phyloP scores from a whole-genome alignment of 2,888 invertebrate species.

The Blera fallax region DNA sequence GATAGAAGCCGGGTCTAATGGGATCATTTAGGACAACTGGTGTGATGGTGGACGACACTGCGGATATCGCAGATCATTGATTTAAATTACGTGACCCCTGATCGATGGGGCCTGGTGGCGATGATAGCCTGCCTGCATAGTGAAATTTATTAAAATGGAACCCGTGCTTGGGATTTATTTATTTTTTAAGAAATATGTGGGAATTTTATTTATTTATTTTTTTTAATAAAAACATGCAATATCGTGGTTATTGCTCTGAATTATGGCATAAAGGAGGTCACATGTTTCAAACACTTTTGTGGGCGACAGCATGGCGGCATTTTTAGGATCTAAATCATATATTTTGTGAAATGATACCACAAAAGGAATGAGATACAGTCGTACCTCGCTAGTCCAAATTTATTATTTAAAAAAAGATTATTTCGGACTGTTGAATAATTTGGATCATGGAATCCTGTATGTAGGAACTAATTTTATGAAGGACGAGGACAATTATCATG shows the following conservation, averaged over 20 bases:
- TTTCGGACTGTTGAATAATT: no score
- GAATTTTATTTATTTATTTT: neutral
- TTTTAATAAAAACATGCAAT: neutral
- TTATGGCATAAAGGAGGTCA: no score
- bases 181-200: neutral
- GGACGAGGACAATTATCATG: no score
- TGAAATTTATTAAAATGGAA: neutral
- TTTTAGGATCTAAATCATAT: no score
- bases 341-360: no score
- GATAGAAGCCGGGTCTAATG: slow-evolving; percentile 41
- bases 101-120: slow-evolving; percentile 2
- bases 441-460: no score
- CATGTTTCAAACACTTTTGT: no score
- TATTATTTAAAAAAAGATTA: no score
- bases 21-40: slow-evolving; percentile 50
- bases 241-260: neutral
- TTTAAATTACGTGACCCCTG: slow-evolving; percentile 57
- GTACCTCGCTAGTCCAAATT: no score
- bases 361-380: no score
- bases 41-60: slow-evolving; percentile 10
- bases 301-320: no score
- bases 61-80: slow-evolving; percentile 53
- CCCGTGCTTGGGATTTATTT: neutral
- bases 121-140: neutral
- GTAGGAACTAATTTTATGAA: no score